phyloP scores from a whole-genome alignment of 2,888 invertebrate species.

The Phortica magna region DNA sequence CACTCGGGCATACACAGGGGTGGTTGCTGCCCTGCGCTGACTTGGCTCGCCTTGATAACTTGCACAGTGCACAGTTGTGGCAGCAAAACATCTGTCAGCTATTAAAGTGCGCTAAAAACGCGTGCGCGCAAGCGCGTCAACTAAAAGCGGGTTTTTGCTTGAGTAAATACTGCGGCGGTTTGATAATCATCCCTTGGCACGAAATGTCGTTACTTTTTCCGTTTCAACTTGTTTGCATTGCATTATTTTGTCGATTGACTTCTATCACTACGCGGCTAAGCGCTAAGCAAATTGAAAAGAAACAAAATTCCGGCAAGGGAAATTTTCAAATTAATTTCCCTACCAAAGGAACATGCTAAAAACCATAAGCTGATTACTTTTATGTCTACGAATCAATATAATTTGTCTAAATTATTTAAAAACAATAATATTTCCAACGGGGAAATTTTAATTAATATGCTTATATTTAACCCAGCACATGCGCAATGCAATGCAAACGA shows the following conservation, averaged over 20 bases:
- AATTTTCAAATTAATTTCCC: background rate
- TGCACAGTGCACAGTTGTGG: background rate
- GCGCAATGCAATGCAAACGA: no score
- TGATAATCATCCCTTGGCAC: slow-evolving; percentile 51
- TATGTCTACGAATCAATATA: no score
- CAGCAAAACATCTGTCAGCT: slow-evolving; percentile 71
- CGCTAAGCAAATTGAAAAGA: background rate
- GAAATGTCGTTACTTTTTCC: slow-evolving; percentile 62
- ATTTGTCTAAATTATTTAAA: background rate
- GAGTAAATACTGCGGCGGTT: slow-evolving; percentile 30
- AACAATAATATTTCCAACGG: background rate
- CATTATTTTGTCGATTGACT: slow-evolving; percentile 9
- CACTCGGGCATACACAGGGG: slow-evolving; percentile 23
- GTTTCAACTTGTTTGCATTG: slow-evolving; percentile 21
- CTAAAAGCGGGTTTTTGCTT: slow-evolving; percentile 34
- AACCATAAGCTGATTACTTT: no score
- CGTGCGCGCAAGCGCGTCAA: slow-evolving; percentile 53
- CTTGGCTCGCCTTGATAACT: background rate
- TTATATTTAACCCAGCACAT: background rate
- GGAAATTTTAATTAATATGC: slow-evolving; percentile 3
- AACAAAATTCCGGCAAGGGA: background rate
- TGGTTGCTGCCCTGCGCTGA: slow-evolving; percentile 26
- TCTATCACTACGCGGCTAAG: background rate
- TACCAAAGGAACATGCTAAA: no score
- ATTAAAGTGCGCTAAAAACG: slow-evolving; percentile 63